Base-by-base conservation (phyloP, 2,797 vertebrate genomes). In the Chelmon rostratus region DNA sequence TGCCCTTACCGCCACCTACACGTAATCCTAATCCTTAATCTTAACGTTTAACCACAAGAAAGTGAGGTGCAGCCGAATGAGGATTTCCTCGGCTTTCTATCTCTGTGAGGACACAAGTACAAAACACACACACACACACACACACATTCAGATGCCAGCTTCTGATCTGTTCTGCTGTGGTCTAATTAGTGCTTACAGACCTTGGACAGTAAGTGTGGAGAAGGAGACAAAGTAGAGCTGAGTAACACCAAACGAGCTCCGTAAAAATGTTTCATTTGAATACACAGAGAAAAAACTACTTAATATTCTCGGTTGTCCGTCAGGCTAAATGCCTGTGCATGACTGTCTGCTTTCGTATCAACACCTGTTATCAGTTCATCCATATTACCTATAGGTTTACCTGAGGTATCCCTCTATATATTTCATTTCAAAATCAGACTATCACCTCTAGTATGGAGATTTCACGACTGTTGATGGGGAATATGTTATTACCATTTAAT, bases 131-230 rank as follows among this genome's bases (percentile, higher is more conserved):
- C 56, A 37, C 35, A 18, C 23, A 57, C 42, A 38, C 33, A 62
- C 63, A 73, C 50, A 53, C n/a, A 38, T 21, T 25, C 19, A 76
- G 47, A 70, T n/a, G 23, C 9, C 61, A 80, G 44, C 56, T 35
- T 47, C 73, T 72, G 83, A 85, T 80, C 73, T 81, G 66, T n/a
- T n/a, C n/a, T n/a, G 52, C 50, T 79, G 73, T 46, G 25, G 75
- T 76, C 68, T 88, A 88, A 86, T 85, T 81, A 74, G 57, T 37
- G 76, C 50, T 83, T 82, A 49, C 58, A 82, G 76, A 63, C 77
- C 18, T 5, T 40, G 59, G 59, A 76, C 47, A 44, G 47, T 21
- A 79, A 52, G 61, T 44, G 52, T 44, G 56, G n/a, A 63, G 66
- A 61, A 61, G 6, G 35, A 74, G 37, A 67, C 28, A 78, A 70